A percentile compares a stretch with the other conserved stretches of the same genome.
Evolutionary conservation across 2,888 invertebrate species (phyloP).

Genomic region (Lasioglossum calceatum): DNA sequence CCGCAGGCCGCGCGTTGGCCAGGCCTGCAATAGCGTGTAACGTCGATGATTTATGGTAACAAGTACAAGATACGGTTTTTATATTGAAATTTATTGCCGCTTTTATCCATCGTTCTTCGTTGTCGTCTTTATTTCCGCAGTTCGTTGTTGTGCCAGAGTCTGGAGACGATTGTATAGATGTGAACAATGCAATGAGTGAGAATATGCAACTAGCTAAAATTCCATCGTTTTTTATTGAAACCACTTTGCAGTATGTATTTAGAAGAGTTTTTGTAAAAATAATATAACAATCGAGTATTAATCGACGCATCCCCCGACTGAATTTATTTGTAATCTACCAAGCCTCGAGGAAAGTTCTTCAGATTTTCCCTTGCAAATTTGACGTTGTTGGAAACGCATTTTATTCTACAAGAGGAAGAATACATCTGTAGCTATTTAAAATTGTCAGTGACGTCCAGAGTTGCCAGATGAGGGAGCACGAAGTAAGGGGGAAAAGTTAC

Average conservation of each 20-base stretch:
- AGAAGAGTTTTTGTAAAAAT: constrained; percentile 1
- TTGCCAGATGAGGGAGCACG: no score
- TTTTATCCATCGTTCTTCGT: neutral
- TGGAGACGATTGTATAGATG: constrained; percentile 5
- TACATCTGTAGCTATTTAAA: neutral
- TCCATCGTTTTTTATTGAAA: neutral
- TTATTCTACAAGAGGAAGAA: neutral
- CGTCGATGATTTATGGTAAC: neutral
- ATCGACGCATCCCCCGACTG: neutral
- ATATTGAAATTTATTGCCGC: constrained; percentile 11
- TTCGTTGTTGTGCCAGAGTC: constrained; percentile 7
- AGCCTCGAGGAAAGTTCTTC: neutral
- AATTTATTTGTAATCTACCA: neutral
- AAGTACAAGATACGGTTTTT: neutral
- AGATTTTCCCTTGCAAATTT: neutral
- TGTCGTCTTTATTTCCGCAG: neutral
- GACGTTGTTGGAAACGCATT: neutral
- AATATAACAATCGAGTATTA: neutral
- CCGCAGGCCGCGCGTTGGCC: no score
- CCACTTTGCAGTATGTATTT: constrained; percentile 19
- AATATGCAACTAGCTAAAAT: neutral
- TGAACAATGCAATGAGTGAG: constrained; percentile 4
- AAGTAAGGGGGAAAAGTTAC: no score
- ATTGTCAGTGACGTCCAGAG: no score
- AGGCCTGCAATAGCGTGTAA: neutral